Evolutionary conservation across 1,140 invertebrate genomes (phyloP).

Genomic region (Lasioglossum baleicum): DNA sequence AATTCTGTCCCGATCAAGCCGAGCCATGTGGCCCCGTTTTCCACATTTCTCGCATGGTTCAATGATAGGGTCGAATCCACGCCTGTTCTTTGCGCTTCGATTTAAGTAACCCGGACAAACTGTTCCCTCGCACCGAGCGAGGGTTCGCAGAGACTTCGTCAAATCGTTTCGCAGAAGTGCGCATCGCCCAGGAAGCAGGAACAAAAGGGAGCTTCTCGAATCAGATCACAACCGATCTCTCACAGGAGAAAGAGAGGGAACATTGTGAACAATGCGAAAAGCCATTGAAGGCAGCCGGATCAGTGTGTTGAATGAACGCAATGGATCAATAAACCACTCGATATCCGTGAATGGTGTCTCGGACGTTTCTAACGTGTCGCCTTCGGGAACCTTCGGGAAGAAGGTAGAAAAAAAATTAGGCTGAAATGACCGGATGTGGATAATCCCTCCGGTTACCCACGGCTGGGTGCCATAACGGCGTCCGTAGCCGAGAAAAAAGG

Average conservation of each 20-base stretch:
- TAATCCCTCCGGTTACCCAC: constrained; percentile 66
- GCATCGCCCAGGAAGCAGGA: neutral
- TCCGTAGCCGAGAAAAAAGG: constrained; percentile 17
- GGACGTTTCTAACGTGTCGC: constrained; percentile 13
- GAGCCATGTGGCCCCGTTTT: too few relatives aligned
- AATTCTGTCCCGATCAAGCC: too few relatives aligned
- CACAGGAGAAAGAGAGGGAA: constrained; percentile 37
- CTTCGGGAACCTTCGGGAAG: neutral
- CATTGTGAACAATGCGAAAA: constrained; percentile 64
- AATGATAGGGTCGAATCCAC: too few relatives aligned
- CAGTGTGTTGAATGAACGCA: constrained; percentile 55
- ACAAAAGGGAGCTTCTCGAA: constrained; percentile 34
- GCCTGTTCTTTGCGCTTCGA: too few relatives aligned
- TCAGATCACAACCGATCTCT: constrained; percentile 56
- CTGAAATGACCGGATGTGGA: constrained; percentile 77
- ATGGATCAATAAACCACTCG: constrained; percentile 73
- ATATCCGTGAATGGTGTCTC: constrained; percentile 63
- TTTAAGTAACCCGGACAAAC: too few relatives aligned
- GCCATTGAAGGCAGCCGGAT: constrained; percentile 56
- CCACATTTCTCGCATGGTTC: too few relatives aligned
- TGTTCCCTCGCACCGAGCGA: neutral
- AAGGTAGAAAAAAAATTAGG: constrained; percentile 63
- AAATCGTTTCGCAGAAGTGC: constrained; percentile 26
- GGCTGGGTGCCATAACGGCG: constrained; percentile 17
- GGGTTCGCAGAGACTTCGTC: neutral